phyloP scores from a whole-genome alignment of 2,797 vertebrate genomes.

The Discoglossus pictus region DNA sequence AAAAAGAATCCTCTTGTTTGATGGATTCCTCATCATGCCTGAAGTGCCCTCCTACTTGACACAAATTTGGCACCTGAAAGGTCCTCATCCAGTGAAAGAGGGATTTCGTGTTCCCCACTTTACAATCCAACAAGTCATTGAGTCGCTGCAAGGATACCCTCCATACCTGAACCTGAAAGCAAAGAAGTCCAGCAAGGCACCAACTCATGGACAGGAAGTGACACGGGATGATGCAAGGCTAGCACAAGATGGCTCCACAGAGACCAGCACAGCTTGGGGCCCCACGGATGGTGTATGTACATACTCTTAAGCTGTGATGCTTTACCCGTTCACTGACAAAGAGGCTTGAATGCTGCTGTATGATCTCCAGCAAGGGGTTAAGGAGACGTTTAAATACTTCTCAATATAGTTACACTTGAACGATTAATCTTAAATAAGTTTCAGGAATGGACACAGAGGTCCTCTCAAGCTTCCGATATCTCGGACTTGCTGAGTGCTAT shows the following conservation, averaged over 20 bases:
- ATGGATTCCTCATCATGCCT: no score
- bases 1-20: no score
- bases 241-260: constrained; percentile 28
- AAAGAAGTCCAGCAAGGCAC: no score
- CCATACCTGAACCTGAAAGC: no score
- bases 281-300: background rate
- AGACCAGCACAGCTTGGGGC: no score
- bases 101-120: no score
- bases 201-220: background rate
- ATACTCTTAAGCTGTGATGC: constrained; percentile 23
- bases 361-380: constrained; percentile 10
- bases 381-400: constrained; percentile 63
- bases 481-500: constrained; percentile 99
- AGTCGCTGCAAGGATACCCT: no score
- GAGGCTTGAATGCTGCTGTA: background rate
- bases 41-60: no score
- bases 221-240: constrained; percentile 57
- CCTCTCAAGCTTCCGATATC: constrained; percentile 87
- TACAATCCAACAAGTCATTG: no score
- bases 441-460: constrained; percentile 56
- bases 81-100: no score
- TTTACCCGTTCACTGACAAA: constrained; percentile 25
- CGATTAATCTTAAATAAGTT: constrained; percentile 66
- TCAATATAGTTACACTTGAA: constrained; percentile 65
- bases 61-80: no score